Conservation (phyloP, 2,113 vertebrate genomes). For the Progne subis region DNA sequence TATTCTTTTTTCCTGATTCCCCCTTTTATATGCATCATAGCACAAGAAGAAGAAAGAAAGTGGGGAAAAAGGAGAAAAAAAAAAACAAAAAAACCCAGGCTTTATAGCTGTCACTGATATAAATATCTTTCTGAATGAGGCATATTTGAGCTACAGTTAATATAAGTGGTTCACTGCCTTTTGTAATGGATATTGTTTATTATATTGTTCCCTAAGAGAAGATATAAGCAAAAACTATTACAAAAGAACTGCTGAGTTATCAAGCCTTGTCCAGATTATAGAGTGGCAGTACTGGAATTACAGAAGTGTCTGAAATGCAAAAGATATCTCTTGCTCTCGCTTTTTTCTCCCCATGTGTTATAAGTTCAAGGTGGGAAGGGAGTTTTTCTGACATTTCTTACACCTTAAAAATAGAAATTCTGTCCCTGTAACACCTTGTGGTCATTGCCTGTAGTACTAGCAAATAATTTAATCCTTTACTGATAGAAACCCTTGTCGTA, state of each 20-base stretch:
- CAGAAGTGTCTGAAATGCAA: not conserved
- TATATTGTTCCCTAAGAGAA: not conserved
- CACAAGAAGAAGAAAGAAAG: not conserved
- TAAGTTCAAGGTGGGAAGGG: not conserved
- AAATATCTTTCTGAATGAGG: not conserved
- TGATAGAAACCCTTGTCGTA: not conserved
- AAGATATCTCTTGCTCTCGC: not conserved
- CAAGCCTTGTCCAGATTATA: not conserved
- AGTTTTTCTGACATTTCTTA: not conserved
- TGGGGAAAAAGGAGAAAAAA: not conserved
- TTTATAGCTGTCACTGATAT: not conserved
- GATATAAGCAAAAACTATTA: not conserved
- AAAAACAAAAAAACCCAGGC: not conserved
- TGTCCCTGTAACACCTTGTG: rapidly evolving
- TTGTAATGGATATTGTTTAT: not conserved
- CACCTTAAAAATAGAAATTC: not conserved
- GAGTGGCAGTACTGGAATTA: not conserved
- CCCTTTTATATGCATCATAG: not conserved
- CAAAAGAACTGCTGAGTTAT: not conserved
- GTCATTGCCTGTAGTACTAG: not conserved
- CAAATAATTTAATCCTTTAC: not conserved
- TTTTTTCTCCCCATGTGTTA: not conserved
- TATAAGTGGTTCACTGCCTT: not conserved
- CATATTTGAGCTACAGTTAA: not conserved
- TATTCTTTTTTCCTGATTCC: rapidly evolving